A percentile compares a stretch with the other conserved stretches of the same genome.
These are phyloP conservation scores for Antechinus flavipes DNA, from an alignment of 2,113 vertebrate genomes.

Conservation along the genomic window DNA sequence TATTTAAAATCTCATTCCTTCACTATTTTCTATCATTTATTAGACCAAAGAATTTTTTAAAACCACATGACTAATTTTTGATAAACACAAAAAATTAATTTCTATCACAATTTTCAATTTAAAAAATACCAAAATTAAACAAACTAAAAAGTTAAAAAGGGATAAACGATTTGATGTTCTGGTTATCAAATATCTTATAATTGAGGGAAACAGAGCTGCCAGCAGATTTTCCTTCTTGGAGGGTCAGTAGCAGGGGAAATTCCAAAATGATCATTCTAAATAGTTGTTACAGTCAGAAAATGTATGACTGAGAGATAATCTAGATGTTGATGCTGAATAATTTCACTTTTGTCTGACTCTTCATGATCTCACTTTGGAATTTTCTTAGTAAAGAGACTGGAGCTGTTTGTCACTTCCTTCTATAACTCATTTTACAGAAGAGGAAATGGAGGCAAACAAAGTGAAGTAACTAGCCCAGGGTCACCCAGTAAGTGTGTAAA, in stretches of 20 bases:
- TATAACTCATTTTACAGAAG: no score
- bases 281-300: slow-evolving; percentile 44
- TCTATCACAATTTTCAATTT: slow-evolving; percentile 67
- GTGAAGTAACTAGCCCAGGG: no score
- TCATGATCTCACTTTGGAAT: no score
- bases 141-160: slow-evolving; percentile 72
- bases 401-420: no score
- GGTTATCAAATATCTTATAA: slow-evolving; percentile 71
- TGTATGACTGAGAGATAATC: background rate
- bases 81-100: slow-evolving; percentile 74
- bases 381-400: no score
- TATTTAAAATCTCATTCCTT: slow-evolving; percentile 51
- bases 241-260: slow-evolving; percentile 41
- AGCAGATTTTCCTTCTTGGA: slow-evolving; percentile 57
- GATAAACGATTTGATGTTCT: slow-evolving; percentile 70
- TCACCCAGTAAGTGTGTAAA: no score
- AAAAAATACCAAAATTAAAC: slow-evolving; percentile 79
- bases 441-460: no score
- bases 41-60: slow-evolving; percentile 64
- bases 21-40: slow-evolving; percentile 50
- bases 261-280: slow-evolving; percentile 60
- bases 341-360: no score
- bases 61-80: slow-evolving; percentile 72
- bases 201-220: slow-evolving; percentile 70
- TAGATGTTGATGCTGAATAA: no score